Evolutionary conservation across 2,888 invertebrate genomes (phyloP).

Genomic region (Plebejus anna): DNA sequence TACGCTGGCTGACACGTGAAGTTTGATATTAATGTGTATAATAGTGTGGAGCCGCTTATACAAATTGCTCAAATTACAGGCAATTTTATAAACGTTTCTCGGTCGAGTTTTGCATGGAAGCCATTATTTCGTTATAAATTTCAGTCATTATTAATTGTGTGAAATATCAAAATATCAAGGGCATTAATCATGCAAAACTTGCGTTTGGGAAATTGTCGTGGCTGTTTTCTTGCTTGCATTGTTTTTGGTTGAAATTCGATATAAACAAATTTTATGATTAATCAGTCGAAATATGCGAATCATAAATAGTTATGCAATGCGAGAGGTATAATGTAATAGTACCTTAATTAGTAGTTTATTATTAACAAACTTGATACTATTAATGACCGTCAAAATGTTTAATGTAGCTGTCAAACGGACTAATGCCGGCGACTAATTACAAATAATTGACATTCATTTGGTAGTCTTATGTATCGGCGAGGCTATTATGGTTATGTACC

Average conservation of each 20-base stretch:
- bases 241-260: not conserved
- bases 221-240: not conserved
- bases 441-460: conserved; percentile 31
- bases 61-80: conserved; percentile 75
- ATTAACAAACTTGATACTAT: conserved; percentile 21
- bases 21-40: conserved; percentile 75
- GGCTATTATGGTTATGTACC: conserved; percentile 16
- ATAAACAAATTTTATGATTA: not conserved
- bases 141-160: conserved; percentile 18
- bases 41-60: conserved; percentile 65
- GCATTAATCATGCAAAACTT: not conserved
- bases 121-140: conserved; percentile 23
- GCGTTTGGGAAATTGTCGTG: not conserved
- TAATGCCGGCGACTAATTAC: conserved; percentile 32
- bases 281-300: not conserved
- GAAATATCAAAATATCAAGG: conserved; percentile 22
- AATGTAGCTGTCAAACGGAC: conserved; percentile 31
- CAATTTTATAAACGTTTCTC: conserved; percentile 68
- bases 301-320: conserved; percentile 1
- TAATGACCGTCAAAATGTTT: conserved; percentile 29
- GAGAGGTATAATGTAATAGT: not conserved
- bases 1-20: conserved; percentile 74
- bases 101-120: conserved; percentile 40
- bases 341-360: conserved; percentile 14
- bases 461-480: conserved; percentile 25